A percentile compares a stretch with the other conserved stretches of the same genome.
These are phyloP conservation scores for Stenodema calcarata DNA, from an alignment of 2,888 invertebrate species.

Conservation along the genomic window DNA sequence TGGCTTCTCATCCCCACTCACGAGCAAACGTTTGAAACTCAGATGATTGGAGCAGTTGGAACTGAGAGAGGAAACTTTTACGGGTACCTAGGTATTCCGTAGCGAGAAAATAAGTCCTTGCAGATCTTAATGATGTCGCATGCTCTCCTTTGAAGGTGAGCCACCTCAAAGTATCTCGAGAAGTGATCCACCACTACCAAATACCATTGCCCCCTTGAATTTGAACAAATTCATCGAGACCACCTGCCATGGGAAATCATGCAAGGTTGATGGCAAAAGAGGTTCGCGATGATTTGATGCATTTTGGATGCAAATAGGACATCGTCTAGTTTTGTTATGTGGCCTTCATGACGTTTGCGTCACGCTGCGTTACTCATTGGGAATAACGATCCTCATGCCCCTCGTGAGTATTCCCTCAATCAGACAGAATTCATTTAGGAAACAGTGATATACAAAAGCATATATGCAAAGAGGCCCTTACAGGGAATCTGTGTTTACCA, in stretches of 20 bases:
- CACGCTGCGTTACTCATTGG: background rate
- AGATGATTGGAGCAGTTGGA: background rate
- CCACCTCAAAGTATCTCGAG: slow-evolving; percentile 4
- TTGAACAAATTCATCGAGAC: slow-evolving; percentile 15
- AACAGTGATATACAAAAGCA: background rate
- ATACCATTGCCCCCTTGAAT: background rate
- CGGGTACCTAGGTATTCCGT: background rate
- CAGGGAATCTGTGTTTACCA: too few species aligned
- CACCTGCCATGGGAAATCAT: slow-evolving; percentile 19
- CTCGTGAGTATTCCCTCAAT: background rate
- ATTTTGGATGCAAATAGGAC: background rate
- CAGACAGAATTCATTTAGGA: background rate
- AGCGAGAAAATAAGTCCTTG: background rate
- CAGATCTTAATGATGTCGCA: background rate
- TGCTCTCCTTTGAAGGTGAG: background rate
- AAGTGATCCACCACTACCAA: background rate
- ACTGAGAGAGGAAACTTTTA: background rate
- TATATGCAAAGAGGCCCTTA: too few species aligned
- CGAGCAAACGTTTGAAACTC: background rate
- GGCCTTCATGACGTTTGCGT: background rate
- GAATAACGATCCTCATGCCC: background rate
- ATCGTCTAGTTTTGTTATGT: background rate
- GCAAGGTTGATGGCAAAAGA: background rate
- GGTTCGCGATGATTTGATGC: slow-evolving; percentile 11
- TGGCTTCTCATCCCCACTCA: background rate